Percentiles rank a stretch among this genome's conserved stretches.
phyloP scores from a whole-genome alignment of 2,113 vertebrate species.

The Peromyscus maniculatus region DNA sequence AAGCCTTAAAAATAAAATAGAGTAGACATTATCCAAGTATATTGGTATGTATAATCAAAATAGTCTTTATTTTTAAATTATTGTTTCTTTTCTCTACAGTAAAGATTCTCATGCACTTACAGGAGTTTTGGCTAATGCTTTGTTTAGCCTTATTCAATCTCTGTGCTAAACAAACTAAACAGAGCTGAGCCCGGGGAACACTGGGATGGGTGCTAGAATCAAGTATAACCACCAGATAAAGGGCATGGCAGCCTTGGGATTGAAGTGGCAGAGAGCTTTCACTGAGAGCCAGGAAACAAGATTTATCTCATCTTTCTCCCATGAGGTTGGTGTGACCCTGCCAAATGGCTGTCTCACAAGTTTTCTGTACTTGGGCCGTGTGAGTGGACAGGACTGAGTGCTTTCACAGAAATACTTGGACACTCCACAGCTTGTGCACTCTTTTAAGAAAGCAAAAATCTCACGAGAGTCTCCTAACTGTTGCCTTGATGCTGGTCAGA shows the following conservation, averaged over 20 bases:
- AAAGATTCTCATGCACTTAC: constrained; percentile 64
- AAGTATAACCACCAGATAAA: constrained; percentile 12
- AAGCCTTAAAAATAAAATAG: constrained; percentile 70
- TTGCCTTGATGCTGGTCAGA: constrained; percentile 50
- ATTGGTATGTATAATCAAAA: constrained; percentile 76
- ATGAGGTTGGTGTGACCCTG: background rate
- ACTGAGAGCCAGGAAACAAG: background rate
- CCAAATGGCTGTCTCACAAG: background rate
- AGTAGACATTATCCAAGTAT: constrained; percentile 70
- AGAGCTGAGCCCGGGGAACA: background rate
- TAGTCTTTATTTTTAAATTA: constrained; percentile 74
- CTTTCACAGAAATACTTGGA: constrained; percentile 34
- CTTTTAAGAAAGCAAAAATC: constrained; percentile 60
- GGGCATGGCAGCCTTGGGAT: background rate
- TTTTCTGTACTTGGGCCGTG: background rate
- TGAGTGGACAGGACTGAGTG: background rate
- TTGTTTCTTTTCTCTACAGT: constrained; percentile 58
- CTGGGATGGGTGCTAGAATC: background rate
- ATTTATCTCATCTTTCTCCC: constrained; percentile 21
- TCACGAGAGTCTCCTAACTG: constrained; percentile 69
- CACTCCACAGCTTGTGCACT: constrained; percentile 23
- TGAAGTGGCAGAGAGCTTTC: background rate
- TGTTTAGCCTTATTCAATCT: constrained; percentile 61
- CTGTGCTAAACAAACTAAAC: constrained; percentile 43
- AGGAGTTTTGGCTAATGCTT: constrained; percentile 60